Evolutionary conservation across 2,797 vertebrate species (phyloP), one percentile per base, ranked within the genome.

Genomic region (Chelon labrosus): DNA sequence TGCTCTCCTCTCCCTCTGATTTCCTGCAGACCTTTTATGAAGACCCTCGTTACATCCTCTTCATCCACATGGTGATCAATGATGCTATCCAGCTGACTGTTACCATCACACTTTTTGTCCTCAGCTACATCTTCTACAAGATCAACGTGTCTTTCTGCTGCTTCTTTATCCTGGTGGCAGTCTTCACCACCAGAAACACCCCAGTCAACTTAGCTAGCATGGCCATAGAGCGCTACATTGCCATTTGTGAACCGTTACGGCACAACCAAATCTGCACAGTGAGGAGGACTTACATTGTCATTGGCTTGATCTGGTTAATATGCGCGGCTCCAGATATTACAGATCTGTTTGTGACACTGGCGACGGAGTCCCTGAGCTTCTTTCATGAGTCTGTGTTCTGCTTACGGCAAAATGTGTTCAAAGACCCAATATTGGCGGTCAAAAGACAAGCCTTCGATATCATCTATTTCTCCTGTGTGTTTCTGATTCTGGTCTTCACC

Each of bases 41-140:
- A n/a, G 90, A 95, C 80, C 92, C 94, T 17, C 93, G 93, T 19
- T 95, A 94, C 81, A 94, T 95, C 80, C 93, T 95, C 22, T 95
- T 95, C 86, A 93, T 94, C 84, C 94, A 95, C 83, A 95, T 94
- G 93, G 93, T 95, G 61, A 88, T 95, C 25, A 95, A 92, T 7
- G 93, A 95, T 1, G 90, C 71, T 25, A 20, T 94, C 55, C 92
- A 93, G 84, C 92, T 94, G 53, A 93, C 92, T 0, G 79, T 94
- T 64, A 92, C 91, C 25, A 11, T 91, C 58, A 67, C 54, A 0
- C 88, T 95, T 1, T 92, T 92, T 2, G 1, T 95, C 62, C 82
- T 94, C 51, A 95, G 94, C 81, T 95, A 95, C 80, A 61, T 89
- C 51, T 62, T 89, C 57, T 93, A 92, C 72, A 85, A 56, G 37